Conservation (phyloP, 2,113 vertebrate genomes). For the Scalopus aquaticus region DNA sequence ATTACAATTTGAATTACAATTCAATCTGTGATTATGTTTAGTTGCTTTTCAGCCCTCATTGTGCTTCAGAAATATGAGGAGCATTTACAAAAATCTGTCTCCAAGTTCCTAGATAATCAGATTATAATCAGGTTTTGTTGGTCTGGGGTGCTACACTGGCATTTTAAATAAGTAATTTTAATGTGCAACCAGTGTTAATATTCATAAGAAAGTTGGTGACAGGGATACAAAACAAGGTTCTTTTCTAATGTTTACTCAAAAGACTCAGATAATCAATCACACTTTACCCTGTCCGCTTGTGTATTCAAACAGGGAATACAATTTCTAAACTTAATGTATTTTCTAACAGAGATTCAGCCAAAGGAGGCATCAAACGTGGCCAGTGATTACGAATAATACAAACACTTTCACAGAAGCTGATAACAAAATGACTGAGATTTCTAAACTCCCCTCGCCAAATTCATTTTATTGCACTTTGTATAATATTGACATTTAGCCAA, state of each 20-base stretch:
- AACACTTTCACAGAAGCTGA: constrained; percentile 52
- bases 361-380: background rate
- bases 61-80: background rate
- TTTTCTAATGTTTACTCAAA: constrained; percentile 26
- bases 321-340: constrained; percentile 61
- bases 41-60: background rate
- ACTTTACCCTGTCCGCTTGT: constrained; percentile 42
- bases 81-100: background rate
- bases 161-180: constrained; percentile 11
- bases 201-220: background rate
- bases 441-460: constrained; percentile 1
- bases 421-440: background rate
- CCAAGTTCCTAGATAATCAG: background rate
- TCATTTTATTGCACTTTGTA: background rate
- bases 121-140: background rate
- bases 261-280: constrained; percentile 64
- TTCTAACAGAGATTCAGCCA: constrained; percentile 27
- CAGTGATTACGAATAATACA: constrained; percentile 58
- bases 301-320: constrained; percentile 58
- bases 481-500: constrained; percentile 41
- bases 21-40: background rate
- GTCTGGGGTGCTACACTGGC: background rate
- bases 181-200: background rate
- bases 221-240: background rate
- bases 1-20: background rate